phyloP scores from a whole-genome alignment of 2,888 invertebrate species.

The Dorcus hopei region DNA sequence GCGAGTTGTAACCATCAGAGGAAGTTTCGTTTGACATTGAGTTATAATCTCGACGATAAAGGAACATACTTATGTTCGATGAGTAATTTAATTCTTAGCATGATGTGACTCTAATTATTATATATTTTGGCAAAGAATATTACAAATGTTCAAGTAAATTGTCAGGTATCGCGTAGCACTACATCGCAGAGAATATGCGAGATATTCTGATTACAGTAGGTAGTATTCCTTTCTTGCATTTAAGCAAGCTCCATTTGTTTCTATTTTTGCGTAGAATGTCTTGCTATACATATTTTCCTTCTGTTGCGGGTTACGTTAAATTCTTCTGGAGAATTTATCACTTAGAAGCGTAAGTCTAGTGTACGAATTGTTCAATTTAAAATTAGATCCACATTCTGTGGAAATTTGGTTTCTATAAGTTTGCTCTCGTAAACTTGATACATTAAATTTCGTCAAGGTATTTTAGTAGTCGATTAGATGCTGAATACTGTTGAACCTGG shows the following conservation, averaged over 20 bases:
- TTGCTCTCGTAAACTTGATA: too few species aligned
- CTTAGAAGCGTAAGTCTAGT: too few species aligned
- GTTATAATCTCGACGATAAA: slow-evolving; percentile 31
- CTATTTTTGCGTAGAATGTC: background rate
- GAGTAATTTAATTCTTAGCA: background rate
- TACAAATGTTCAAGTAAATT: background rate
- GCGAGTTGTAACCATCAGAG: slow-evolving; percentile 44
- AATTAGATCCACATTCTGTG: too few species aligned
- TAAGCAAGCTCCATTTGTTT: background rate
- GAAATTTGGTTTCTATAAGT: too few species aligned
- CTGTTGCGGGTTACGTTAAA: background rate
- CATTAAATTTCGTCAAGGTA: too few species aligned
- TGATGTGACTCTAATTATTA: background rate
- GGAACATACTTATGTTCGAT: slow-evolving; percentile 30
- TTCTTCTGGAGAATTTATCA: too few species aligned
- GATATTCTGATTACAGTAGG: background rate
- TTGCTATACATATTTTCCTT: background rate
- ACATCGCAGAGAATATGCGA: slow-evolving; percentile 6
- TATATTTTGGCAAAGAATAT: background rate
- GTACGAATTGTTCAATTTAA: too few species aligned
- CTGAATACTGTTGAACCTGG: too few species aligned
- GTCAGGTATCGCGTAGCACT: slow-evolving; percentile 6
- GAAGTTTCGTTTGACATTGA: slow-evolving; percentile 38
- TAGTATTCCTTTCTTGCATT: background rate
- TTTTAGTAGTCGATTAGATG: too few species aligned